Percentiles rank a stretch among this genome's conserved stretches.
These are phyloP conservation scores for Arctia plantaginis DNA, from an alignment of 2,888 invertebrate genomes.

Conservation along the genomic window DNA sequence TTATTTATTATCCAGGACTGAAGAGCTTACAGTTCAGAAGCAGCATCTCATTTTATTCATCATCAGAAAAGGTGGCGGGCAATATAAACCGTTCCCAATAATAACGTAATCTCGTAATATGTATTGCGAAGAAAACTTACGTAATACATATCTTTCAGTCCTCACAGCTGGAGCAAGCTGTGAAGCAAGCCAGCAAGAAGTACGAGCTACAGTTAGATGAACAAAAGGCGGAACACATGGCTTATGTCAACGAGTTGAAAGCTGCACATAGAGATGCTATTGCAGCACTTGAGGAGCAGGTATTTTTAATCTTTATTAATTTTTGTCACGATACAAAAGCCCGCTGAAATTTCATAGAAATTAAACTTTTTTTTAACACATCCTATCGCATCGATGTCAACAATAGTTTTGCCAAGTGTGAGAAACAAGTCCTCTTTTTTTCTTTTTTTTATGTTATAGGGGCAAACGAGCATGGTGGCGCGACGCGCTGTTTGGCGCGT, in stretches of 20 bases:
- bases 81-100: conserved; percentile 49
- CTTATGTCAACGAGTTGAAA: conserved; percentile 76
- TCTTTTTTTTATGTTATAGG: too few species aligned
- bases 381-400: too few species aligned
- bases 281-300: conserved; percentile 79
- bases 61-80: conserved; percentile 22
- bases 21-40: not conserved
- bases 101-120: conserved; percentile 22
- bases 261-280: conserved; percentile 76
- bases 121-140: conserved; percentile 20
- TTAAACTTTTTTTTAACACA: too few species aligned
- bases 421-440: too few species aligned
- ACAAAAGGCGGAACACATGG: conserved; percentile 76
- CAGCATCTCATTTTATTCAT: conserved; percentile 13
- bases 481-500: too few species aligned
- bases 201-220: conserved; percentile 75
- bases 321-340: too few species aligned
- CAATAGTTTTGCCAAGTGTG: too few species aligned
- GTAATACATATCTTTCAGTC: conserved; percentile 55
- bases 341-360: not conserved
- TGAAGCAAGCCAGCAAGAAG: conserved; percentile 66
- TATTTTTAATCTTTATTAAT: conserved; percentile 30
- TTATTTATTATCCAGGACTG: not conserved
- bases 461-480: too few species aligned
- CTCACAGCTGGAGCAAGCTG: conserved; percentile 66